phyloP scores from a whole-genome alignment of 2,888 invertebrate genomes.

The Microctonus brassicae region DNA sequence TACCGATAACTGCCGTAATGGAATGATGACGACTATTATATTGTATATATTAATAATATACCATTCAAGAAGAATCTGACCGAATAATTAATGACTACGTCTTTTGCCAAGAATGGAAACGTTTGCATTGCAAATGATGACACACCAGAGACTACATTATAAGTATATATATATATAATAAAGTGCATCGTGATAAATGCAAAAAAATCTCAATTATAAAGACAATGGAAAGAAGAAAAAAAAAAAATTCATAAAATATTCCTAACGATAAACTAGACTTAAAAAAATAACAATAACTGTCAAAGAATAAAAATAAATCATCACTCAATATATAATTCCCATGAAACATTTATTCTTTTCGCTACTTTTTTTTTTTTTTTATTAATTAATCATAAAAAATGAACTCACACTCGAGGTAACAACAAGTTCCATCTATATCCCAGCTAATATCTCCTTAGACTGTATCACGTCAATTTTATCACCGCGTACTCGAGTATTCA shows the following conservation, averaged over 20 bases:
- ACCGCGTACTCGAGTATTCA: neutral
- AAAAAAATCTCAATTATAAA: slow-evolving; percentile 5
- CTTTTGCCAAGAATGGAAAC: slow-evolving; percentile 33
- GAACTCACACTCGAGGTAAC: neutral
- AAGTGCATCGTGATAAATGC: slow-evolving; percentile 31
- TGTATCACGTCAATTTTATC: neutral
- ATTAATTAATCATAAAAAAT: neutral
- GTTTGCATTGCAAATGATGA: slow-evolving; percentile 61
- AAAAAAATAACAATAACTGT: neutral
- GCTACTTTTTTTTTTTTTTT: neutral
- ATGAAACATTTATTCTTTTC: neutral
- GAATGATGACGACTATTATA: slow-evolving; percentile 47
- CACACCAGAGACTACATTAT: slow-evolving; percentile 23
- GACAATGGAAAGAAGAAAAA: neutral
- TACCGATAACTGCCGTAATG: neutral
- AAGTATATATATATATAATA: no score
- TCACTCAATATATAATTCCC: no score
- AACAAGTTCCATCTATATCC: neutral
- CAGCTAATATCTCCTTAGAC: neutral
- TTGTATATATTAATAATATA: slow-evolving; percentile 46
- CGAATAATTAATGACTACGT: slow-evolving; percentile 58
- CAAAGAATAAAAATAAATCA: neutral
- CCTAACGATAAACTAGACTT: neutral
- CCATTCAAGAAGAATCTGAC: slow-evolving; percentile 48
- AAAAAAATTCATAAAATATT: neutral